These are phyloP conservation scores for Pterophyllum scalare DNA, from an alignment of 2,113 vertebrate species.

Conservation along the genomic window DNA sequence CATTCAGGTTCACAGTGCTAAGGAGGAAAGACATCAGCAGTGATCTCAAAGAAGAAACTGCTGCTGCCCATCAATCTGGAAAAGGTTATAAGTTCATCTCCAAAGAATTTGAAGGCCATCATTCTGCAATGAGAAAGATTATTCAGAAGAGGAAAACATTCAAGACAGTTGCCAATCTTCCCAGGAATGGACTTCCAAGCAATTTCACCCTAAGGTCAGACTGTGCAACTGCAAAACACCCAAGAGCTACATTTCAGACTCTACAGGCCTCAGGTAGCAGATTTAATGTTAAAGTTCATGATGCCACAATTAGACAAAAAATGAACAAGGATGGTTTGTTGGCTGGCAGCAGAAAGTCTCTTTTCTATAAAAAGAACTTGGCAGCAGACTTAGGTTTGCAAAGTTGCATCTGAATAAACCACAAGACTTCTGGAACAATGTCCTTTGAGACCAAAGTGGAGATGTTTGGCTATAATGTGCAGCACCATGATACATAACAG, in stretches of 20 bases:
- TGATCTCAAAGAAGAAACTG: background rate
- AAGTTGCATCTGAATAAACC: background rate
- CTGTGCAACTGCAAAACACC: background rate
- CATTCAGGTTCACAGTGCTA: background rate
- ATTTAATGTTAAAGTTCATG: background rate
- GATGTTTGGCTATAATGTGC: background rate
- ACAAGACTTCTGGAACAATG: background rate
- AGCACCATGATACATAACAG: background rate
- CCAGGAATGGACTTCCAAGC: background rate
- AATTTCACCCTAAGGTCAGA: background rate
- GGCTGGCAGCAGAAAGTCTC: background rate
- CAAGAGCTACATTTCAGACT: background rate
- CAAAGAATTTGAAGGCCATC: background rate
- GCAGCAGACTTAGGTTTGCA: background rate
- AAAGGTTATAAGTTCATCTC: background rate
- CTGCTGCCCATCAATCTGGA: background rate
- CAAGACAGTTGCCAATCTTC: background rate
- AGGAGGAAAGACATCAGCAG: background rate
- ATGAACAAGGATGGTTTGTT: background rate
- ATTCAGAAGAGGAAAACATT: background rate
- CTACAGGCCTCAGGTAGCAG: background rate
- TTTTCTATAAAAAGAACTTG: background rate
- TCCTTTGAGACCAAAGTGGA: background rate
- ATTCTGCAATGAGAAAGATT: background rate
- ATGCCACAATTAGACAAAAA: rapidly evolving